These are phyloP conservation scores for Illadopsis cleaveri DNA, from an alignment of 2,113 vertebrate genomes.

Conservation along the genomic window DNA sequence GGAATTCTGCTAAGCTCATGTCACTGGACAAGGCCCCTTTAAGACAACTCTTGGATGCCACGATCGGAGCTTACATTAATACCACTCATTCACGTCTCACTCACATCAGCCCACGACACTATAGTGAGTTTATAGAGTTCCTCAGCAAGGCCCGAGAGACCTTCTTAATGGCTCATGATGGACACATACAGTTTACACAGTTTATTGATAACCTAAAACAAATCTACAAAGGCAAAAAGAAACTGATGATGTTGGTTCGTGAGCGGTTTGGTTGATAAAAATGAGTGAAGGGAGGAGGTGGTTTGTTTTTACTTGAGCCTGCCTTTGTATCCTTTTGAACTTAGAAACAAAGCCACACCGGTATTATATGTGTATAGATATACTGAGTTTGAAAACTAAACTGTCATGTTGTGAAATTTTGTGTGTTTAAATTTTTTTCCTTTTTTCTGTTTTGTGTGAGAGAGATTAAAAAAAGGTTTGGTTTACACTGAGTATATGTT, in stretches of 20 bases:
- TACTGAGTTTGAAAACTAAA: constrained; percentile 92
- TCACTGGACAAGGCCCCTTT: constrained; percentile 86
- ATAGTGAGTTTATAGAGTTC: constrained; percentile 86
- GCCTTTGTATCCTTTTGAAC: constrained; percentile 96
- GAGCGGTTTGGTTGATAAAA: constrained; percentile 81
- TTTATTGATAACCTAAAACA: constrained; percentile 87
- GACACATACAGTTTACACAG: constrained; percentile 86
- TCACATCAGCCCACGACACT: constrained; percentile 86
- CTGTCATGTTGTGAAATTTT: constrained; percentile 96
- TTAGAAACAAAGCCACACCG: constrained; percentile 92
- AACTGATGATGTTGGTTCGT: constrained; percentile 86
- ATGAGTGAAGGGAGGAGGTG: not conserved
- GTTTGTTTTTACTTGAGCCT: constrained; percentile 93
- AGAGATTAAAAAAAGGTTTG: constrained; percentile 82
- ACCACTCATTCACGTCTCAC: constrained; percentile 84
- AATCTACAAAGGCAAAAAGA: constrained; percentile 89
- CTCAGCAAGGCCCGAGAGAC: constrained; percentile 86
- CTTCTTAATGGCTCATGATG: constrained; percentile 85
- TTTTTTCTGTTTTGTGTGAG: constrained; percentile 78
- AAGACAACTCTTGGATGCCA: constrained; percentile 82
- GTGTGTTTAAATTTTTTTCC: constrained; percentile 76
- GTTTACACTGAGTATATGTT: constrained; percentile 94
- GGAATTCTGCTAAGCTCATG: constrained; percentile 86
- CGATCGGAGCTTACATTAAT: constrained; percentile 83
- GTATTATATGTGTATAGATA: constrained; percentile 98